Conservation (phyloP, 2,888 invertebrate genomes). For the Griposia aprilina region DNA sequence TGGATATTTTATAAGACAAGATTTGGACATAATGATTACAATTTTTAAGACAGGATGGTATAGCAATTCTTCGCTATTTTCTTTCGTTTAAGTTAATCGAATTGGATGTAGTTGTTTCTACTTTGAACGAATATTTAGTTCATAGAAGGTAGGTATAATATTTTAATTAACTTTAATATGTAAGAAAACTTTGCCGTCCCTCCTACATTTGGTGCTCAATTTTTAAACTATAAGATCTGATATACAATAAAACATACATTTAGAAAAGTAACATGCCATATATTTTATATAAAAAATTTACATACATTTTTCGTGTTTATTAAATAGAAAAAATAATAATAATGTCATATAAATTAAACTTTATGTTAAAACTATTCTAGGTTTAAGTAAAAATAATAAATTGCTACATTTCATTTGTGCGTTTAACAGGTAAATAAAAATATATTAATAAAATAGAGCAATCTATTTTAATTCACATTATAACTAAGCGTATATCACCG, state of each 20-base stretch:
- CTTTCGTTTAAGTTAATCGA: neutral
- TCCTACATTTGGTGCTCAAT: constrained; percentile 75
- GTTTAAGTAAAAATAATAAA: constrained; percentile 74
- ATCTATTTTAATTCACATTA: constrained; percentile 73
- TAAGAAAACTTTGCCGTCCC: constrained; percentile 64
- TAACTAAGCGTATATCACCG: constrained; percentile 74
- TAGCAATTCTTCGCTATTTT: neutral
- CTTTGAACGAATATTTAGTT: neutral
- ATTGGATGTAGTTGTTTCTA: neutral
- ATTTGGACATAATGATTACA: neutral
- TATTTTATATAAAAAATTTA: constrained; percentile 85
- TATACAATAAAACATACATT: constrained; percentile 72
- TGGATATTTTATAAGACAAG: neutral
- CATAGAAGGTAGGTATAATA: constrained; percentile 24
- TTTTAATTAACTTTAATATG: constrained; percentile 47
- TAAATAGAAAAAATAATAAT: constrained; percentile 77
- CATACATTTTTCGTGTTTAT: constrained; percentile 78
- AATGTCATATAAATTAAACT: constrained; percentile 70
- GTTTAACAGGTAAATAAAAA: constrained; percentile 71
- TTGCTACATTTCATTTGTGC: constrained; percentile 83
- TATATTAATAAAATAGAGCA: constrained; percentile 78
- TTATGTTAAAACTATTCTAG: constrained; percentile 68
- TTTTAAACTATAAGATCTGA: constrained; percentile 59
- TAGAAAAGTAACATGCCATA: constrained; percentile 90
- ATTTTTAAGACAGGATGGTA: neutral